These are phyloP conservation scores for Alviniconcha marisindica DNA, from an alignment of 1,140 invertebrate species.

Conservation along the genomic window DNA sequence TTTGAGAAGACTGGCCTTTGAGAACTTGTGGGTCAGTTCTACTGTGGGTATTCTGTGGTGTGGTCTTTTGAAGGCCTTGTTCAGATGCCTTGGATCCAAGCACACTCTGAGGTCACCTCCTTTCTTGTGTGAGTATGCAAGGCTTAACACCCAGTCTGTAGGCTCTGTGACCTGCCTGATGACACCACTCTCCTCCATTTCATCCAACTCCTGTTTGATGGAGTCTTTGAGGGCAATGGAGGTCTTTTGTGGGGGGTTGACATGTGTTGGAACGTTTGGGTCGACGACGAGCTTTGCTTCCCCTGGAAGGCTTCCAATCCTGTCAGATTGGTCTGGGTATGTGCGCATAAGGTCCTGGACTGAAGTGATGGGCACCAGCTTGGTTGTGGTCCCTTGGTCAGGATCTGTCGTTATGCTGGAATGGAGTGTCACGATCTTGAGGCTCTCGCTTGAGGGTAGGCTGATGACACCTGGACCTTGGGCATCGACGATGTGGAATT, in stretches of 20 bases:
- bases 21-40: constrained; percentile 12
- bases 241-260: background rate
- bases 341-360: background rate
- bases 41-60: constrained; percentile 24
- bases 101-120: constrained; percentile 13
- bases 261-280: background rate
- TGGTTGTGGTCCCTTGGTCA: background rate
- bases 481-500: background rate
- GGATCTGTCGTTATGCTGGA: background rate
- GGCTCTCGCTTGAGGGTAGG: background rate
- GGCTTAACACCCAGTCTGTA: background rate
- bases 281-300: background rate
- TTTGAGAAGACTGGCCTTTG: constrained; percentile 7
- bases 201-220: background rate
- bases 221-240: background rate
- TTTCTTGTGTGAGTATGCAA: background rate
- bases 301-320: background rate
- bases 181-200: background rate
- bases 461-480: background rate
- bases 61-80: constrained; percentile 13
- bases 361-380: background rate
- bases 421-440: no score
- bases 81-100: constrained; percentile 9
- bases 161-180: background rate
- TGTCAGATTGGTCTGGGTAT: background rate